Conservation (phyloP, 2,113 vertebrate genomes). For the Oxyura jamaicensis region DNA sequence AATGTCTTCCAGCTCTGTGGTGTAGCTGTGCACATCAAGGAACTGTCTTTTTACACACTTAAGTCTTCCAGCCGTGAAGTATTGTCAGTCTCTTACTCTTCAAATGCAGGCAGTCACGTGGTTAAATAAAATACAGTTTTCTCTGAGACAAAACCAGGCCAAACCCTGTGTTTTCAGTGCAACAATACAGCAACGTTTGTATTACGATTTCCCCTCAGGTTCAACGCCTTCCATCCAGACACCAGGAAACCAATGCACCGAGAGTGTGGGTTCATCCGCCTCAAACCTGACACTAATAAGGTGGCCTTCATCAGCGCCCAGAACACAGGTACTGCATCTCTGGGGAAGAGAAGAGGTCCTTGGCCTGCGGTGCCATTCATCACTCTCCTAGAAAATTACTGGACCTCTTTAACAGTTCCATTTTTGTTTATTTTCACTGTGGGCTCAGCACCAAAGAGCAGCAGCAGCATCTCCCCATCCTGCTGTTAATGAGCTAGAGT, state of each 20-base stretch:
- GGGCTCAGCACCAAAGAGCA: background rate
- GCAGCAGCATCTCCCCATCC: background rate
- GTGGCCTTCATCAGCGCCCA: conserved; percentile 96
- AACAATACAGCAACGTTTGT: background rate
- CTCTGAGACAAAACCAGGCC: background rate
- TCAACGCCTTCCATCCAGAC: conserved; percentile 89
- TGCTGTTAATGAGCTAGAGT: background rate
- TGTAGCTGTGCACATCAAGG: background rate
- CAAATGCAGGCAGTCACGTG: background rate
- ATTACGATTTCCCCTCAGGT: conserved; percentile 75
- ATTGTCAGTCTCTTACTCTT: background rate
- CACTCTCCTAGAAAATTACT: background rate
- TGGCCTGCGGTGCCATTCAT: background rate
- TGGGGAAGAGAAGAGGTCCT: background rate
- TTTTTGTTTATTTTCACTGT: background rate
- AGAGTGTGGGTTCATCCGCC: conserved; percentile 92
- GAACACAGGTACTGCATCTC: conserved; percentile 85
- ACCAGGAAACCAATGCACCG: conserved; percentile 91
- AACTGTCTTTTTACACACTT: rapidly evolving
- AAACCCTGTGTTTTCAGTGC: background rate
- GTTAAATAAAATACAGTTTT: background rate
- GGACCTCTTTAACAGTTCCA: background rate
- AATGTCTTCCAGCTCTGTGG: background rate
- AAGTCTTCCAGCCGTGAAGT: rapidly evolving
- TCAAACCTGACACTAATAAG: conserved; percentile 89